Evolutionary conservation across 2,113 vertebrate species (phyloP).

Genomic region (Bujurquina vittata): DNA sequence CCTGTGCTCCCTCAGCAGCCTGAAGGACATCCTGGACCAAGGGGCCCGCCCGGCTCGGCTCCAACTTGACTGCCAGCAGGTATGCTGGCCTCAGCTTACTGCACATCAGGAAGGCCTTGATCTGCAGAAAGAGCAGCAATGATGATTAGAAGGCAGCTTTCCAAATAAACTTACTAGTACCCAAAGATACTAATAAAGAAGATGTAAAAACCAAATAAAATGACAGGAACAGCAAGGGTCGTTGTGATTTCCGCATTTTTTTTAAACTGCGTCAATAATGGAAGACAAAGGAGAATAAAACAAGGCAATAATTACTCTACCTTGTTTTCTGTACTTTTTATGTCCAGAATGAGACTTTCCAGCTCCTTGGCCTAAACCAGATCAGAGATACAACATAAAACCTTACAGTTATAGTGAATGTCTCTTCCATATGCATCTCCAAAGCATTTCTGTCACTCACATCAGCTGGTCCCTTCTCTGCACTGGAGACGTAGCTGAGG

Average conservation of each 20-base stretch:
- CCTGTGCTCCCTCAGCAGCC: conserved; percentile 84
- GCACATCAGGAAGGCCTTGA: conserved; percentile 91
- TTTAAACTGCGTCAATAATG: background rate
- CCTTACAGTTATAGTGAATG: background rate
- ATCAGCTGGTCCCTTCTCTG: conserved; percentile 86
- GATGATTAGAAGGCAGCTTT: background rate
- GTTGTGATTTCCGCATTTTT: background rate
- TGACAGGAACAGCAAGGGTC: background rate
- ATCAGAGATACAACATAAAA: background rate
- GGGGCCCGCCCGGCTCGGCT: conserved; percentile 82
- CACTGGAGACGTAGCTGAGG: conserved; percentile 87
- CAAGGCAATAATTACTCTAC: conserved; percentile 66
- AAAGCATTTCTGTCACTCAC: conserved; percentile 69
- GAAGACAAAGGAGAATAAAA: background rate
- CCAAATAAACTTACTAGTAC: accelerated
- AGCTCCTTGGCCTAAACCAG: conserved; percentile 86
- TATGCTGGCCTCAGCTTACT: conserved; percentile 93
- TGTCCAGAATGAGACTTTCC: conserved; percentile 92
- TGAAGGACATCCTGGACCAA: conserved; percentile 87
- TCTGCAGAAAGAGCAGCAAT: conserved; percentile 73
- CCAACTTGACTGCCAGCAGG: conserved; percentile 91
- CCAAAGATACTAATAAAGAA: background rate
- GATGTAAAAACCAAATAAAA: accelerated
- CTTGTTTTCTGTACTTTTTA: conserved; percentile 91
- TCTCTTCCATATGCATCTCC: background rate